Evolutionary conservation across 2,797 vertebrate genomes (phyloP), one percentile per base, ranked within the genome.

Genomic region (Salarias fasciatus): DNA sequence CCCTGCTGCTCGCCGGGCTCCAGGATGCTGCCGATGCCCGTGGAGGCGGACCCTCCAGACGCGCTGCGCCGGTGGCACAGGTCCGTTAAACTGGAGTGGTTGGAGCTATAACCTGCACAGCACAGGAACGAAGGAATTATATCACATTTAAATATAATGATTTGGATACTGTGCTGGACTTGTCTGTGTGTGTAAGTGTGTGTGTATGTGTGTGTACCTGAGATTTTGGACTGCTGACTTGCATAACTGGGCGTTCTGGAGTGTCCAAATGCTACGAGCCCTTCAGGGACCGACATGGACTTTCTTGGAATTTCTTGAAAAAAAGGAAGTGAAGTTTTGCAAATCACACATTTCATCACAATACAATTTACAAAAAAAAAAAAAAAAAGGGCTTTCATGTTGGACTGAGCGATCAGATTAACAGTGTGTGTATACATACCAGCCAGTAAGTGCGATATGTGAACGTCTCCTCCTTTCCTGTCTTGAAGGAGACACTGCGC

Each of bases 211-310:
- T 47, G 53, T 63, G 13, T 93, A 98, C 97, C 97, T 93, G 96
- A 98, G 50, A 97, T 88, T 92, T 95, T 97, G 36, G 96, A 96
- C 92, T 76, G 95, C 92, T 88, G 69, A 63, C 89, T 98, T 67
- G 96, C 92, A 68, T 96, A 89, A 88, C 97, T 98, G 47, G 96
- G 91, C 50, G 94, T 96, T 89, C 97, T 93, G 12, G 96, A 97
- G 91, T 98, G 96, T 68, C 95, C 94, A 50, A 87, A 94, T 5
- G 84, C 89, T 50, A 94, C 83, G 49, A 95, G 89, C 76, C 95
- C 94, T 7, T 98, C 96, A 51, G 95, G 95, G 69, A 95, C 92
- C 5, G 95, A 96, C 30, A 87, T 79, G 2, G 93, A 94, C 84
- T 95, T 97, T 46, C 78, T 83, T 50, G 91, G 85, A 60, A 77